These are phyloP conservation scores for Drosophila sordidula DNA, from an alignment of 2,888 invertebrate genomes.

Conservation along the genomic window DNA sequence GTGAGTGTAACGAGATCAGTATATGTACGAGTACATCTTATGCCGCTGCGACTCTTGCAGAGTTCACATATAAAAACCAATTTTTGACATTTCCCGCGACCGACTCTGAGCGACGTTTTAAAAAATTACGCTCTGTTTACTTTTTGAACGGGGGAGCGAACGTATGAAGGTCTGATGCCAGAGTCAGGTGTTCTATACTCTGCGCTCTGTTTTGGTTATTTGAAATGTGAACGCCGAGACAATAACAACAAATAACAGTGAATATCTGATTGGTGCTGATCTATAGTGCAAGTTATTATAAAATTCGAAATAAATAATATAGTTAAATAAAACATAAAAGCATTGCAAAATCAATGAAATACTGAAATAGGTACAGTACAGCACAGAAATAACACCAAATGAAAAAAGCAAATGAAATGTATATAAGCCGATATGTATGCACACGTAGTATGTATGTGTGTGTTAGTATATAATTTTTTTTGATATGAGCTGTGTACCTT, in stretches of 20 bases:
- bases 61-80: slow-evolving; percentile 62
- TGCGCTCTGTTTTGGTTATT: slow-evolving; percentile 65
- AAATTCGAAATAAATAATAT: neutral
- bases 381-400: slow-evolving; percentile 46
- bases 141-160: slow-evolving; percentile 64
- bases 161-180: slow-evolving; percentile 47
- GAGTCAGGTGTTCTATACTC: slow-evolving; percentile 60
- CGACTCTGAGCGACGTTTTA: slow-evolving; percentile 74
- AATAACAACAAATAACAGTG: slow-evolving; percentile 37
- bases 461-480: slow-evolving; percentile 39
- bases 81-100: slow-evolving; percentile 78
- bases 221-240: slow-evolving; percentile 52
- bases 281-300: slow-evolving; percentile 13
- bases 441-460: slow-evolving; percentile 2
- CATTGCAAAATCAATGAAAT: slow-evolving; percentile 10
- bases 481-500: slow-evolving; percentile 51
- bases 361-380: slow-evolving; percentile 56
- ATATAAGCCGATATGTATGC: slow-evolving; percentile 21
- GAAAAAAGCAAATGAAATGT: slow-evolving; percentile 40
- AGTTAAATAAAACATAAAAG: slow-evolving; percentile 4
- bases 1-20: slow-evolving; percentile 80
- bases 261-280: slow-evolving; percentile 50
- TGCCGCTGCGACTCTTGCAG: slow-evolving; percentile 69
- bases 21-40: slow-evolving; percentile 45
- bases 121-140: slow-evolving; percentile 78